Evolutionary conservation across 2,888 invertebrate species (phyloP).

Genomic region (Crematogaster levior): DNA sequence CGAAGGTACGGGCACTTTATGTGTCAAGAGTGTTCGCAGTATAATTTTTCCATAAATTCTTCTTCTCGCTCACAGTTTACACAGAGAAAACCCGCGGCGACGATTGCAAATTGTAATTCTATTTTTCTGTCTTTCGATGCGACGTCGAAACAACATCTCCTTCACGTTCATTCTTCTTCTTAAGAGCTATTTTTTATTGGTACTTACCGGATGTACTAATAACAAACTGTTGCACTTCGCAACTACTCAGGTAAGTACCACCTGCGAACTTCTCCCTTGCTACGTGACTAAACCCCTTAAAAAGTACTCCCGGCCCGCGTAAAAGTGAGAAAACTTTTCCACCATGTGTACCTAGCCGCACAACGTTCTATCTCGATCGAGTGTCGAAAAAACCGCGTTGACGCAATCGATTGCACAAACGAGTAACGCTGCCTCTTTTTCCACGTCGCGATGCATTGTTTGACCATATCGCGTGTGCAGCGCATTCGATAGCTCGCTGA

Average conservation of each 20-base stretch:
- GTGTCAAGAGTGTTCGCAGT: background rate
- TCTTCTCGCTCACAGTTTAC: background rate
- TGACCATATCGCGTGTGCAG: constrained; percentile 36
- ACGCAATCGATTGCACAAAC: constrained; percentile 45
- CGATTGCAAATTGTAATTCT: constrained; percentile 1
- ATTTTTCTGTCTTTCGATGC: background rate
- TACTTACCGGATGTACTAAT: constrained; percentile 11
- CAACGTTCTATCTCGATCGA: constrained; percentile 51
- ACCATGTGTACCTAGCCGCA: background rate
- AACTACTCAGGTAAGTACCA: constrained; percentile 7
- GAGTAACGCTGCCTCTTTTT: constrained; percentile 58
- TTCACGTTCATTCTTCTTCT: background rate
- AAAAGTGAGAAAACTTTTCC: constrained; percentile 48
- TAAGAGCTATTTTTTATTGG: constrained; percentile 3
- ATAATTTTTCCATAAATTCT: constrained; percentile 10
- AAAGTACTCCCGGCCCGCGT: constrained; percentile 9
- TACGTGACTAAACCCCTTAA: constrained; percentile 17
- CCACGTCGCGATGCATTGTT: constrained; percentile 63
- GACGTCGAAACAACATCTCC: background rate
- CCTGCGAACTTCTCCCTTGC: constrained; percentile 15
- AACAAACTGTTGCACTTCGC: constrained; percentile 28
- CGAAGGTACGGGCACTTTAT: constrained; percentile 4
- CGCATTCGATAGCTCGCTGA: background rate
- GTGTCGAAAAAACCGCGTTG: constrained; percentile 42
- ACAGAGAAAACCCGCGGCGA: background rate